A percentile compares a stretch with the other conserved stretches of the same genome.
Evolutionary conservation across 2,113 vertebrate genomes (phyloP).

Genomic region (Campylomormyrus numenius): DNA sequence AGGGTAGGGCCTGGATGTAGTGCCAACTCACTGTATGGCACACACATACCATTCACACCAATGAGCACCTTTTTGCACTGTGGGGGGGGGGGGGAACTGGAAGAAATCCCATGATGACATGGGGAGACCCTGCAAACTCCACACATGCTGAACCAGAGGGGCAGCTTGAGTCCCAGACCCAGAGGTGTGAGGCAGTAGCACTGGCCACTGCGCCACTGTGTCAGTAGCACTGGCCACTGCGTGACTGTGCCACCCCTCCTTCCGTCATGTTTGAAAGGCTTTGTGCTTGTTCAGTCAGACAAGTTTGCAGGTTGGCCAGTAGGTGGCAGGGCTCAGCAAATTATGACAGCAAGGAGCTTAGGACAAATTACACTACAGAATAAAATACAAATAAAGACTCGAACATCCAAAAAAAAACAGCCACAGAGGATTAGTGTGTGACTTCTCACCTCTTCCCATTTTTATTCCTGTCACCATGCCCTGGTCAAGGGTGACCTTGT

Average conservation of each 20-base stretch:
- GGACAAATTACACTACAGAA: not conserved
- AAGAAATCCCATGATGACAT: not conserved
- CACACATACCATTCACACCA: not conserved
- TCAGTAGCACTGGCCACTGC: not conserved
- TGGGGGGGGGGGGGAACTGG: not conserved
- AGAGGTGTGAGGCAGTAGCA: not conserved
- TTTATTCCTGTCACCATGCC: not conserved
- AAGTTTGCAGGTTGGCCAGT: not conserved
- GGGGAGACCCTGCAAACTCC: not conserved
- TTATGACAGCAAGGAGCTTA: not conserved
- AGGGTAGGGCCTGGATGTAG: not conserved
- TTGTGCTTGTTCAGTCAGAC: not conserved
- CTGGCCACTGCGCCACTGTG: not conserved
- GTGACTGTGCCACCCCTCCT: not conserved
- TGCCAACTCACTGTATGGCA: not conserved
- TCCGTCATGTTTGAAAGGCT: not conserved
- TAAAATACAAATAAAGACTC: not conserved
- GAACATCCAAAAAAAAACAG: not conserved
- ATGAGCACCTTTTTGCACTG: not conserved
- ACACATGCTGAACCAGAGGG: not conserved
- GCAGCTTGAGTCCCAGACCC: not conserved
- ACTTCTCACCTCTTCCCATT: not conserved
- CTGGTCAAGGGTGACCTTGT: not conserved
- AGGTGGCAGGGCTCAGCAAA: slow-evolving; percentile 22
- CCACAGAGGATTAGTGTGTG: not conserved